A percentile compares a stretch with the other conserved stretches of the same genome.
Evolutionary conservation across 1,140 invertebrate genomes (phyloP).

Genomic region (Phymorhynchus buccinoides): DNA sequence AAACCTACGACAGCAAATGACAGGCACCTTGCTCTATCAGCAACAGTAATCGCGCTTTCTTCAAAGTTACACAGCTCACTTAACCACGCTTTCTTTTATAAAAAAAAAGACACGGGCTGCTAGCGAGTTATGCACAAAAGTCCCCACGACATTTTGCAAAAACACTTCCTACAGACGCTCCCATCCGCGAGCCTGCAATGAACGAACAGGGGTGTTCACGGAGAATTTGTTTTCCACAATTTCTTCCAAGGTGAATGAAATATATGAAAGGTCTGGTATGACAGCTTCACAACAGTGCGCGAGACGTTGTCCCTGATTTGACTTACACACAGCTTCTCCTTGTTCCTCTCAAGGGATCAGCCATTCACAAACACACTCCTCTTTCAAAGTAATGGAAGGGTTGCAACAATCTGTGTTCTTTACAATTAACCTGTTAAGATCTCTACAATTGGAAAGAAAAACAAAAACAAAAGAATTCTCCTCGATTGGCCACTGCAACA

Average conservation of each 20-base stretch:
- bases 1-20: too few species aligned
- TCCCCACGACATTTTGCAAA: too few species aligned
- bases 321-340: not conserved
- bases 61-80: too few species aligned
- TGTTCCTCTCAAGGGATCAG: not conserved
- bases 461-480: too few species aligned
- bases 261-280: not conserved
- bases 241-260: not conserved
- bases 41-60: too few species aligned
- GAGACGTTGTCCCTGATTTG: not conserved
- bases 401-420: too few species aligned
- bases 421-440: too few species aligned
- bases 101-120: not conserved
- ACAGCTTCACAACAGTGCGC: constrained; percentile 6
- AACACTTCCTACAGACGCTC: not conserved
- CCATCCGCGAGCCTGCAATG: not conserved
- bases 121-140: not conserved
- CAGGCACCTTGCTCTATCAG: too few species aligned
- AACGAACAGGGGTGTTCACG: not conserved
- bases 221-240: not conserved
- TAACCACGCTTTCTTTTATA: too few species aligned
- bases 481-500: too few species aligned
- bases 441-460: too few species aligned
- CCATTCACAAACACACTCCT: not conserved
- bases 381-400: not conserved